A percentile compares a stretch with the other conserved stretches of the same genome.
Conservation (phyloP, 2,797 vertebrate genomes). For the Pangasius macronema region DNA sequence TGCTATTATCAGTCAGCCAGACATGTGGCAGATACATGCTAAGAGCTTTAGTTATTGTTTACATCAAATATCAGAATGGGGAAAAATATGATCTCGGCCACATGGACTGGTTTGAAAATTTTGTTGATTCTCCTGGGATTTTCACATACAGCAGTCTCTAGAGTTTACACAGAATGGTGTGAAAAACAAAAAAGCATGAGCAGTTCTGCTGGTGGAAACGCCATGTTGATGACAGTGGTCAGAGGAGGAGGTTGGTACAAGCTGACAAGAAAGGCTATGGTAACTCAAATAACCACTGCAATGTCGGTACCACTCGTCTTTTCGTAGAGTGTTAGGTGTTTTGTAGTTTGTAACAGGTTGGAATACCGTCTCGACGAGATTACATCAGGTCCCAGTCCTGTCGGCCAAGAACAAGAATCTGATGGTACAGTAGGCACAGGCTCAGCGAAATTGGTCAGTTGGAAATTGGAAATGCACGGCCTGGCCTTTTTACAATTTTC, state of each 20-base stretch:
- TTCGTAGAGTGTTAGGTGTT: no score
- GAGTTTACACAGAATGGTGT: not conserved
- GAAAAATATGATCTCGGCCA: not conserved
- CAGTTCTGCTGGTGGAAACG: not conserved
- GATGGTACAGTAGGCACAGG: not conserved
- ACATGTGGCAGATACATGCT: not conserved
- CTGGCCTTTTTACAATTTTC: not conserved
- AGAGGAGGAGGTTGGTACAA: not conserved
- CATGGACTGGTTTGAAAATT: not conserved
- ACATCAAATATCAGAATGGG: not conserved
- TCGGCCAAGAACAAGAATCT: not conserved
- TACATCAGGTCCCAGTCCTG: not conserved
- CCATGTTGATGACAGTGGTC: not conserved
- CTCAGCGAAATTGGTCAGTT: not conserved
- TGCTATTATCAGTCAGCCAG: not conserved
- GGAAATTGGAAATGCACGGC: not conserved
- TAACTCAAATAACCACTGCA: not conserved
- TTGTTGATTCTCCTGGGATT: not conserved
- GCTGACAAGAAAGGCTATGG: not conserved
- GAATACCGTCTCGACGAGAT: no score
- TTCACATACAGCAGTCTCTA: not conserved
- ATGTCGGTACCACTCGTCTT: no score
- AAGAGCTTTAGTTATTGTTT: not conserved
- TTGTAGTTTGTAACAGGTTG: no score
- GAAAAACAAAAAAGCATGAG: no score